Evolutionary conservation across 35 echinoderm and acorn worm genomes (phyloP), one percentile per base, ranked within the genome.

Genomic region (Lytechinus pictus): DNA sequence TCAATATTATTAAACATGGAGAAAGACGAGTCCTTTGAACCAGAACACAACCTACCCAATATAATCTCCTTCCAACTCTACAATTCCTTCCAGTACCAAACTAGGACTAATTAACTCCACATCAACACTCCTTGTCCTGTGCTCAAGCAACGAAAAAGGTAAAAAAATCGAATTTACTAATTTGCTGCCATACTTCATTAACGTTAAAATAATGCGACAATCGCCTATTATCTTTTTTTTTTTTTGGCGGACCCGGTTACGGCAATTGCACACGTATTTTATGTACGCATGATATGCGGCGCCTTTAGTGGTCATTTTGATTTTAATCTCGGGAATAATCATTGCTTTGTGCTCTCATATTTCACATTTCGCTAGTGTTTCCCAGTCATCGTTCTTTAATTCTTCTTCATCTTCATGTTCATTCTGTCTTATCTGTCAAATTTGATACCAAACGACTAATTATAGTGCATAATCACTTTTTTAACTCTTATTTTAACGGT

Each of bases 31-130:
- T 27, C 88, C 88, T 13, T 29, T 90, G 27, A 90, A 90, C 9
- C 88, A 54, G 52, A 54, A 52, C 88, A 27, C 52, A 44, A 12
- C 52, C 16, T 90, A 54, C 52, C 66, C 52, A 28, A 90, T 90
- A 90, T 90, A 90, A 90, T 54, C 28, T 44, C 14, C 52, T 28
- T 27, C 16, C 88, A 27, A 54, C 28, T 90, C 52, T 52, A 54
- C 16, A 44, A 19, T 54, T 90, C 52, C 88, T 90, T 90, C 9
- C 88, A 90, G 28, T 90, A 12, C 28, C 28, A 13, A 52, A 14
- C 52, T 33, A 28, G 88, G 88, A 90, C 88, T 90, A 90, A 90
- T 90, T 90, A 90, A n/a, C 88, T 90, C 88, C 88, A 21, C 88
- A 90, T 54, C 88, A 54, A 1, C 88, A 52, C 10, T 5, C 66